A percentile compares a stretch with the other conserved stretches of the same genome.
Evolutionary conservation across 2,888 invertebrate species (phyloP).

Genomic region (Trichopoda pennipes): DNA sequence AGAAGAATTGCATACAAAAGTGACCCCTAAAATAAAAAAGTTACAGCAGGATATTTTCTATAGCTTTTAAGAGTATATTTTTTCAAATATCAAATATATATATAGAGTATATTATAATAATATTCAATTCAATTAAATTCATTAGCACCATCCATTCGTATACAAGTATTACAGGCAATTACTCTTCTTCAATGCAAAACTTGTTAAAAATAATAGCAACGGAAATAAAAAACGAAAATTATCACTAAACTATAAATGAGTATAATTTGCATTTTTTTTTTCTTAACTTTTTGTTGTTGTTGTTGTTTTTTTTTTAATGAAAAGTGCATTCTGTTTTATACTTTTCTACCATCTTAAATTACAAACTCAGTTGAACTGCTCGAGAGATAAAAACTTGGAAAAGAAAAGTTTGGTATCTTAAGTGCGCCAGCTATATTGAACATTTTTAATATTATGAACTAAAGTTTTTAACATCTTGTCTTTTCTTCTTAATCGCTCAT

Average conservation of each 20-base stretch:
- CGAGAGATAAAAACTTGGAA: slow-evolving; percentile 50
- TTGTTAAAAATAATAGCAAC: not conserved
- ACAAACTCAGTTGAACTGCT: slow-evolving; percentile 40
- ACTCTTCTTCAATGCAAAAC: slow-evolving; percentile 44
- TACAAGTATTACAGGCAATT: slow-evolving; percentile 52
- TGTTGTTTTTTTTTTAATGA: not conserved
- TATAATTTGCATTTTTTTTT: slow-evolving; percentile 42
- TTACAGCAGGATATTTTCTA: slow-evolving; percentile 29
- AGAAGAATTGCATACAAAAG: not conserved
- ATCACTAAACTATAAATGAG: slow-evolving; percentile 57
- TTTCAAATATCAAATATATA: slow-evolving; percentile 3
- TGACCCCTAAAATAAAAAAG: slow-evolving; percentile 46
- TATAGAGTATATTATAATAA: not conserved
- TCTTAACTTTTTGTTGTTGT: slow-evolving; percentile 26
- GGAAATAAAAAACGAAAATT: slow-evolving; percentile 5
- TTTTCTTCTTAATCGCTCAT: not conserved
- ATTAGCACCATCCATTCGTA: slow-evolving; percentile 42
- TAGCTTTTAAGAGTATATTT: not conserved
- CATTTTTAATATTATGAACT: slow-evolving; percentile 45
- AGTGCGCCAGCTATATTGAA: slow-evolving; percentile 25
- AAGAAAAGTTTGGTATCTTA: slow-evolving; percentile 44
- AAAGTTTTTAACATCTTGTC: slow-evolving; percentile 38
- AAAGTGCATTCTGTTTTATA: slow-evolving; percentile 2
- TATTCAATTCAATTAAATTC: slow-evolving; percentile 11
- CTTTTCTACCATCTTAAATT: not conserved